These are phyloP conservation scores for Argyrosomus regius DNA, from an alignment of 2,797 vertebrate species.

Conservation along the genomic window DNA sequence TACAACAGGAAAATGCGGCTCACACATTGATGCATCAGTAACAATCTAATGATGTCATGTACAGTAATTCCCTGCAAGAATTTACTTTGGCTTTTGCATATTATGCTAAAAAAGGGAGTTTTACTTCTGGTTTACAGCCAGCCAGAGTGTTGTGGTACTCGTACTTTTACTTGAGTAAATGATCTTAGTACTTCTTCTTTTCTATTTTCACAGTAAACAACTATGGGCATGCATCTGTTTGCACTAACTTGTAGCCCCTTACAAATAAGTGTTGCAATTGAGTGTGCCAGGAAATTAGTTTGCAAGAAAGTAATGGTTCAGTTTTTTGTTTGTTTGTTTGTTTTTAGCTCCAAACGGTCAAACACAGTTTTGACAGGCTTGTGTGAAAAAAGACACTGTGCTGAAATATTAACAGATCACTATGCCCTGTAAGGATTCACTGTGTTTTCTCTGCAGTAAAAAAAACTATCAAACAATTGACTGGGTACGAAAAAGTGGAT, in stretches of 20 bases:
- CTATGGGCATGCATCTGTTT: neutral
- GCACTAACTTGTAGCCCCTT: neutral
- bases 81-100: neutral
- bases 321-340: neutral
- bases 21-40: neutral
- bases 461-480: neutral
- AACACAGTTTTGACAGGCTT: neutral
- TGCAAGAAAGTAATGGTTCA: neutral
- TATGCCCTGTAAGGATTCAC: too few relatives aligned
- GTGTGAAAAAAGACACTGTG: too few relatives aligned
- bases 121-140: too few relatives aligned
- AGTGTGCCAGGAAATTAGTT: neutral
- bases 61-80: neutral
- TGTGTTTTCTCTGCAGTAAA: neutral
- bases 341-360: neutral
- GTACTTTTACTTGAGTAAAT: neutral
- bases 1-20: neutral
- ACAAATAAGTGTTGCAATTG: neutral
- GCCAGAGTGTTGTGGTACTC: neutral
- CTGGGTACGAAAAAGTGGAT: neutral
- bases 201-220: neutral
- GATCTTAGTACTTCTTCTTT: neutral
- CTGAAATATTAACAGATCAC: too few relatives aligned
- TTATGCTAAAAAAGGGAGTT: too few relatives aligned
- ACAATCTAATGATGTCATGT: neutral